phyloP scores from a whole-genome alignment of 2,888 invertebrate species.

The Troilus luridus region DNA sequence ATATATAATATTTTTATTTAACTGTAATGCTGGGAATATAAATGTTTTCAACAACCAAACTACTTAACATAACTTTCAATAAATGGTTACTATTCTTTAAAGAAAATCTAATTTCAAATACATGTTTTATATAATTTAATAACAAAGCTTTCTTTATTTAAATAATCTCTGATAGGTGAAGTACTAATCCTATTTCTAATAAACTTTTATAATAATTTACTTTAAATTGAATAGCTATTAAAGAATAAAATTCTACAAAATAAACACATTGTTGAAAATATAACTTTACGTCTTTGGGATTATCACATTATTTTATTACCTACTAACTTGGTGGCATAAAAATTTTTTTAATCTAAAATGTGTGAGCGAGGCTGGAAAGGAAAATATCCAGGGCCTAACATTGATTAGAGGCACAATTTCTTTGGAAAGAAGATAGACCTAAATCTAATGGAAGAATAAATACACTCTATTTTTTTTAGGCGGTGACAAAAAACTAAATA shows the following conservation, averaged over 20 bases:
- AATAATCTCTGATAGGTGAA: conserved; percentile 12
- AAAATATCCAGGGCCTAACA: conserved; percentile 3
- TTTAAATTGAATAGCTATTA: background rate
- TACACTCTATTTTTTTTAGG: conserved; percentile 15
- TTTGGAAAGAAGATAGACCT: background rate
- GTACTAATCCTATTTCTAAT: conserved; percentile 2
- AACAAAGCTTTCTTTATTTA: conserved; percentile 21
- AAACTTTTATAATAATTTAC: conserved; percentile 7
- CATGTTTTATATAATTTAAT: background rate
- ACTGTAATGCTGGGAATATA: background rate
- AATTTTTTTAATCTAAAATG: background rate
- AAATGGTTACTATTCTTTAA: background rate
- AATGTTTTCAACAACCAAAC: background rate
- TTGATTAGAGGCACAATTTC: background rate
- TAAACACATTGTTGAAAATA: conserved; percentile 54
- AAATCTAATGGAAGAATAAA: conserved; percentile 45
- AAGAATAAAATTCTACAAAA: conserved; percentile 23
- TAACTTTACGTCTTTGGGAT: conserved; percentile 42
- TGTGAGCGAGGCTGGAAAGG: conserved; percentile 47
- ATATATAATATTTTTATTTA: background rate
- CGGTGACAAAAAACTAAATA: background rate
- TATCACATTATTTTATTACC: conserved; percentile 56
- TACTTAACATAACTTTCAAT: background rate
- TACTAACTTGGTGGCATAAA: conserved; percentile 49
- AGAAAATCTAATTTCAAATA: conserved; percentile 6